phyloP scores from a whole-genome alignment of 2,113 vertebrate genomes.

The Megaleporinus macrocephalus region DNA sequence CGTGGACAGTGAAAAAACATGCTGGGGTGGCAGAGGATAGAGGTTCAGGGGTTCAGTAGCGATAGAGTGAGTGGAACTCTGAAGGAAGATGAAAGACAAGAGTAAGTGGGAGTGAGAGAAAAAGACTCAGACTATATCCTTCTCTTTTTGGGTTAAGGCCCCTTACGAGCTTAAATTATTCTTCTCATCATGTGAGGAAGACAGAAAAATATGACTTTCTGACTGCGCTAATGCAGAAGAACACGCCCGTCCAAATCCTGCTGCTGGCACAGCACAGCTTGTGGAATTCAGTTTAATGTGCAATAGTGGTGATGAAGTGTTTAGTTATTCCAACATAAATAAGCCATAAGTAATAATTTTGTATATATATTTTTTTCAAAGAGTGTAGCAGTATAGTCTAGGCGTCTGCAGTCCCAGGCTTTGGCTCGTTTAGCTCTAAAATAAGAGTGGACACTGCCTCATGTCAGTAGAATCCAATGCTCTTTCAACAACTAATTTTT shows the following conservation, averaged over 20 bases:
- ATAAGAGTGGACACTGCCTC: neutral
- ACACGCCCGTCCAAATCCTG: slow-evolving; percentile 12
- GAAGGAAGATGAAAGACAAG: neutral
- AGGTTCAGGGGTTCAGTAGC: neutral
- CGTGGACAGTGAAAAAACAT: neutral
- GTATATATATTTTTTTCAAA: neutral
- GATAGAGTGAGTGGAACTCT: neutral
- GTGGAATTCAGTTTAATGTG: slow-evolving; percentile 39
- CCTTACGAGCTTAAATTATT: slow-evolving; percentile 1
- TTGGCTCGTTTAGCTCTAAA: neutral
- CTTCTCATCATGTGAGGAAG: slow-evolving; percentile 6
- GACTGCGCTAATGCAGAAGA: slow-evolving; percentile 27
- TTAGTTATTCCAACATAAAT: slow-evolving; percentile 24
- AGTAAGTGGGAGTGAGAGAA: slow-evolving; percentile 13
- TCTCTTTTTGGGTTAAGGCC: neutral
- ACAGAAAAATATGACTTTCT: slow-evolving; percentile 32
- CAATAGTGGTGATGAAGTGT: neutral
- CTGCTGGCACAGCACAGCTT: neutral
- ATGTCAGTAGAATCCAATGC: neutral
- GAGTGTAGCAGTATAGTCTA: neutral
- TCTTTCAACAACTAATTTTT: neutral
- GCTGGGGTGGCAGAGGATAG: neutral
- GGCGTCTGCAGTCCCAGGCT: neutral
- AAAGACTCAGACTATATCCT: neutral
- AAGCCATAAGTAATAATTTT: slow-evolving; percentile 20